Evolutionary conservation across 2,113 vertebrate species (phyloP), one percentile per base, ranked within the genome.

Genomic region (Myxocyprinus asiaticus): DNA sequence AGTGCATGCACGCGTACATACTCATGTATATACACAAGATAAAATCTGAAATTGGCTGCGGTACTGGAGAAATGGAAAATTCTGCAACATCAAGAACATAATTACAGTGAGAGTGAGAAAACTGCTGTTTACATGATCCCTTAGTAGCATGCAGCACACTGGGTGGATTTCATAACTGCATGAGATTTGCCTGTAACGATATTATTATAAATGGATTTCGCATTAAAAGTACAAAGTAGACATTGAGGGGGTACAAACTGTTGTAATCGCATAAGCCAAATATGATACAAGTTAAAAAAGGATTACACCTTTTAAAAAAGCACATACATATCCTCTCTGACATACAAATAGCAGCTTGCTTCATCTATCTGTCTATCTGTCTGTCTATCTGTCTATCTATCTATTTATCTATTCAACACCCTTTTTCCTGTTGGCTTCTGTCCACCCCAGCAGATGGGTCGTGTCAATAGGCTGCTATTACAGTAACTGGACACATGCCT

Each of bases 391-490:
- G 50, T 73, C 45, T 58, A 43, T 64, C 63, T 50, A 3, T 33
- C 22, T 33, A 33, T 33, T 73, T 79, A 10, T 69, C 55, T 15
- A 48, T 71, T 63, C 88, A 15, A 85, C 91, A 89, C 91, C 89
- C 91, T 63, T 44, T 55, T 55, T 65, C 15, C 62, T 79, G 91
- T 91, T 92, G 94, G 94, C 94, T 90, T 90, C 86, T 66, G 86
- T 95, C 91, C 94, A 94, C 91, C 89, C 86, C 91, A 94, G 93
- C 95, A 96, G 96, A 96, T 97, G 94, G 94, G 94, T 90, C 87
- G 77, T 92, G 91, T 96, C 95, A 95, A 94, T 94, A 94, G 93
- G 88, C 94, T 93, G 91, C 88, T 95, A 96, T 96, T 96, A 33
- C 22, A 33, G 22, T 33, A 95, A 95, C 94, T 95, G 94, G 93